Conservation (phyloP, 2,113 vertebrate genomes). For the Vireo altiloquus region DNA sequence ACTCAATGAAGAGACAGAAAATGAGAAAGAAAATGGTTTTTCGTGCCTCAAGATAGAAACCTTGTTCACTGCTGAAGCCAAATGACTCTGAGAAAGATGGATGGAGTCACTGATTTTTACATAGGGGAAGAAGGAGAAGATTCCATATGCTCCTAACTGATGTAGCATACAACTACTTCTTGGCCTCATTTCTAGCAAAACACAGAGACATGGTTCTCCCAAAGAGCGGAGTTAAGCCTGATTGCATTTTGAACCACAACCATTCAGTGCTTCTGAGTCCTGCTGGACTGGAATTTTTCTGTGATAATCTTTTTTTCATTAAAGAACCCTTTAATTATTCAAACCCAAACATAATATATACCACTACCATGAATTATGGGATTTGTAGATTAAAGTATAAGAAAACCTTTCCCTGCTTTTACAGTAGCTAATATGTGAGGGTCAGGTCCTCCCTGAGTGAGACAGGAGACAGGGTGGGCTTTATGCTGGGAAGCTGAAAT, state of each 20-base stretch:
- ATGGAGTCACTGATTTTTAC: neutral
- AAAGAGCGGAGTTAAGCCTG: neutral
- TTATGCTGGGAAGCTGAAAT: neutral
- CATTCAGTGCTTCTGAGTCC: neutral
- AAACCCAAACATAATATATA: neutral
- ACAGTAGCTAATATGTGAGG: neutral
- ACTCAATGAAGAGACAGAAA: neutral
- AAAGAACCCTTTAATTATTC: neutral
- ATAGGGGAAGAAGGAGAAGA: neutral
- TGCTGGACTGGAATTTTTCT: neutral
- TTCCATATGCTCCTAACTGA: neutral
- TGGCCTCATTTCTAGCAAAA: neutral
- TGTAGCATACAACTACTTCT: neutral
- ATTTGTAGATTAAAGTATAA: neutral
- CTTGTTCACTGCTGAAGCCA: neutral
- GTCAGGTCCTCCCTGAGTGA: neutral
- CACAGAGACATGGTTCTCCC: neutral
- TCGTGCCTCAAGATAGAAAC: neutral
- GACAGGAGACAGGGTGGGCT: neutral
- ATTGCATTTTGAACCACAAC: neutral
- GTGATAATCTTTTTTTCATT: neutral
- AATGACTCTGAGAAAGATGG: neutral
- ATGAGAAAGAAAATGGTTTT: neutral
- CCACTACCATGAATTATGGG: neutral
- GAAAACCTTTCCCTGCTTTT: neutral